phyloP scores from a whole-genome alignment of 2,113 vertebrate genomes.

The Athene cunicularia region DNA sequence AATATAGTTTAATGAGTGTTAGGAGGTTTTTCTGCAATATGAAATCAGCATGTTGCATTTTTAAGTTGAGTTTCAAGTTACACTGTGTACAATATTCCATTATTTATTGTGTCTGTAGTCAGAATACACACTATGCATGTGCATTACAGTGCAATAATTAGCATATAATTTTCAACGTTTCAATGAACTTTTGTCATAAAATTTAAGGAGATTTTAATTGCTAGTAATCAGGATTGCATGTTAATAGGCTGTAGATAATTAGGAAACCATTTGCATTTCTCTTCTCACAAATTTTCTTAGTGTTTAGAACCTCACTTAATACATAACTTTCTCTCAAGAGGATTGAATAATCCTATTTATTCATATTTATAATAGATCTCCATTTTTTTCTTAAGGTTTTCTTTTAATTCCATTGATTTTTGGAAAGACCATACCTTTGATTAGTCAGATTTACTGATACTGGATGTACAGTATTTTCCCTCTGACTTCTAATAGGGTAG shows the following conservation, averaged over 20 bases:
- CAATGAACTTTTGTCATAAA: constrained; percentile 85
- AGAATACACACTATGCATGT: constrained; percentile 68
- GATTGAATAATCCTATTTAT: constrained; percentile 79
- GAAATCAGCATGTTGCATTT: constrained; percentile 62
- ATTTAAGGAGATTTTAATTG: constrained; percentile 94
- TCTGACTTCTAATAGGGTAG: constrained; percentile 11
- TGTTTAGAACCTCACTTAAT: constrained; percentile 78
- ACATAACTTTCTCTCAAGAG: constrained; percentile 79
- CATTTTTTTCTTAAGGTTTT: constrained; percentile 41
- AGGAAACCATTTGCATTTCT: constrained; percentile 88
- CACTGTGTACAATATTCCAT: constrained; percentile 46
- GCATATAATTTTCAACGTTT: constrained; percentile 82
- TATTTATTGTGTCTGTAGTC: constrained; percentile 72
- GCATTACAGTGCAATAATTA: constrained; percentile 81
- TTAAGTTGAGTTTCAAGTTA: constrained; percentile 43
- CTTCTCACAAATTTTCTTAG: constrained; percentile 81
- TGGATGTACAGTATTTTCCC: constrained; percentile 42
- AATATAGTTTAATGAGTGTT: constrained; percentile 31
- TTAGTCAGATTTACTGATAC: constrained; percentile 64
- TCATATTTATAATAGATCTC: constrained; percentile 71
- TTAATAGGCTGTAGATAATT: constrained; percentile 90
- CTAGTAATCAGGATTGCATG: constrained; percentile 88
- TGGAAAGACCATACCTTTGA: constrained; percentile 71
- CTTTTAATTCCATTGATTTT: constrained; percentile 61
- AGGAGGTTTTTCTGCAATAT: constrained; percentile 8